Percentiles rank a stretch among this genome's conserved stretches.
These are phyloP conservation scores for Enteromius thamalakanensis DNA, from an alignment of 2,797 vertebrate species.

Conservation along the genomic window DNA sequence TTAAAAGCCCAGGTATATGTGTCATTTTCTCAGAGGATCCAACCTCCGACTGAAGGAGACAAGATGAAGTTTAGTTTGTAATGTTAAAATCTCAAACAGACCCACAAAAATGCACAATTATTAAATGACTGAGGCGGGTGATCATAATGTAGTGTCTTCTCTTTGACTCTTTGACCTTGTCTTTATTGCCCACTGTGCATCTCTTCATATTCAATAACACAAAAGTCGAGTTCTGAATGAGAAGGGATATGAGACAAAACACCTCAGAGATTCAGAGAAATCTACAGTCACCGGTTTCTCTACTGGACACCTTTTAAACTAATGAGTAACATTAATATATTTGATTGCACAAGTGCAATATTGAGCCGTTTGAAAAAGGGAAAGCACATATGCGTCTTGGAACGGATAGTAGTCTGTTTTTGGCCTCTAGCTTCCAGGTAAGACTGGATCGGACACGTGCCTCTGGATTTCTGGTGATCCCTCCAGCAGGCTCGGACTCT, in stretches of 20 bases:
- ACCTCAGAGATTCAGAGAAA: slow-evolving; percentile 22
- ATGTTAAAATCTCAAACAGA: background rate
- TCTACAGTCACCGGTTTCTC: slow-evolving; percentile 6
- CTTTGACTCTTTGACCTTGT: slow-evolving; percentile 20
- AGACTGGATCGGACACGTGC: slow-evolving; percentile 87
- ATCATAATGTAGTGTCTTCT: slow-evolving; percentile 13
- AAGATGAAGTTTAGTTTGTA: background rate
- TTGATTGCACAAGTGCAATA: slow-evolving; percentile 14
- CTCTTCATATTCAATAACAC: background rate
- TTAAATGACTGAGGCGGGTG: slow-evolving; percentile 1
- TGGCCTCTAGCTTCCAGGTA: slow-evolving; percentile 83
- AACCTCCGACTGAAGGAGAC: background rate
- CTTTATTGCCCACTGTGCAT: slow-evolving; percentile 10
- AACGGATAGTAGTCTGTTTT: background rate
- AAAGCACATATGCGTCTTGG: background rate
- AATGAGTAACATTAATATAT: slow-evolving; percentile 18
- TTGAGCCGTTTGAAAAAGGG: slow-evolving; percentile 21
- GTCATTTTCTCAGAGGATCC: background rate
- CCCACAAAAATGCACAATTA: background rate
- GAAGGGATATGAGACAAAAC: slow-evolving; percentile 56
- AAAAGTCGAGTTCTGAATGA: slow-evolving; percentile 21
- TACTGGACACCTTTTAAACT: slow-evolving; percentile 1
- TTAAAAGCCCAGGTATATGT: slow-evolving; percentile 26
- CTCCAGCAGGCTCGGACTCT: slow-evolving; percentile 66
- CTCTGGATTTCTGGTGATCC: slow-evolving; percentile 85